Conservation (phyloP, 2,113 vertebrate species). For the Cyphomyrus discorhynchus region DNA sequence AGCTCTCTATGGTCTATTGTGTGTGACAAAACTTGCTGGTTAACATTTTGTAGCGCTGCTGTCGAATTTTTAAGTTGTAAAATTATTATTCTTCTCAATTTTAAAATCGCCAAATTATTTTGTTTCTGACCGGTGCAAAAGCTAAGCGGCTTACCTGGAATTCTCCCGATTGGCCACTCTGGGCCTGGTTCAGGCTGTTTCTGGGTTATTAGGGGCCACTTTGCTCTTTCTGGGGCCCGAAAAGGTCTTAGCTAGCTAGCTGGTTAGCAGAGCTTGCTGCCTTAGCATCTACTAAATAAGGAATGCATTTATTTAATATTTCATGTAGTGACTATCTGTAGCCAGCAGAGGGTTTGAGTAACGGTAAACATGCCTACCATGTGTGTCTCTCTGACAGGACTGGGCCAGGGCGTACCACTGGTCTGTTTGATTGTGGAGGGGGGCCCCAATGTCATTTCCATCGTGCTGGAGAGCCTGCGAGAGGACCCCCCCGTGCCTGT, state of each 20-base stretch:
- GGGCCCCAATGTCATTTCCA: conserved; percentile 88
- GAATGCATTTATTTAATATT: not conserved
- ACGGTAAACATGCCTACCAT: not conserved
- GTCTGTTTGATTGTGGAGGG: conserved; percentile 94
- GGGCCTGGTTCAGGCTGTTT: not conserved
- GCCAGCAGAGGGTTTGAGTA: not conserved
- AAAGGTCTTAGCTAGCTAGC: not conserved
- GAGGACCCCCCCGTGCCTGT: conserved; percentile 94
- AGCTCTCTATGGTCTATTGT: not conserved
- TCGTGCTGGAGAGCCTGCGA: conserved; percentile 82
- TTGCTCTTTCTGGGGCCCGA: not conserved
- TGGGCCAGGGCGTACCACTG: conserved; percentile 91
- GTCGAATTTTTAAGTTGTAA: not conserved
- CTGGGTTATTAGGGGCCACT: not conserved
- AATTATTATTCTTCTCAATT: not conserved
- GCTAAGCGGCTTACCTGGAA: not conserved
- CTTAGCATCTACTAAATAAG: not conserved
- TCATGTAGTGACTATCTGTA: not conserved
- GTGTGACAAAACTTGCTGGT: not conserved
- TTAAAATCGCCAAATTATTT: not conserved
- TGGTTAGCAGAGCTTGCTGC: not conserved
- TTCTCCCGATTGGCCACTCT: not conserved
- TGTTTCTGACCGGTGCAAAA: not conserved
- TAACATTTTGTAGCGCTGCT: not conserved
- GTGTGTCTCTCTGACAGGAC: conserved; percentile 61